These are phyloP conservation scores for Crematogaster levior DNA, from an alignment of 2,888 invertebrate species.

Conservation along the genomic window DNA sequence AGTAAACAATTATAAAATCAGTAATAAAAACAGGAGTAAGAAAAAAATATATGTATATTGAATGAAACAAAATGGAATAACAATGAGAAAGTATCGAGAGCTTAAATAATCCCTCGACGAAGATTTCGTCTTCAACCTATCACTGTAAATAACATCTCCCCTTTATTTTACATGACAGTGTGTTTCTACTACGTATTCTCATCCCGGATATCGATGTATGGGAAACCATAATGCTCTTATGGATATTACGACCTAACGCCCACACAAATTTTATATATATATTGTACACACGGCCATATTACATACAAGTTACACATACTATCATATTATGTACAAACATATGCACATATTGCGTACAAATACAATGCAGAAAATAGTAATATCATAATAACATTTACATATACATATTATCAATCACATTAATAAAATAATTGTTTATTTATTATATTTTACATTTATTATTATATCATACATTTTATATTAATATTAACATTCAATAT, in stretches of 20 bases:
- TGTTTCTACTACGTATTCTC: conserved; percentile 14
- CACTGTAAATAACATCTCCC: conserved; percentile 49
- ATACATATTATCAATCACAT: neutral
- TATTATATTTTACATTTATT: too few species aligned
- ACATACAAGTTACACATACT: neutral
- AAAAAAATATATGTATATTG: neutral
- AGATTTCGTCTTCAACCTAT: conserved; percentile 56
- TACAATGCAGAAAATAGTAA: neutral
- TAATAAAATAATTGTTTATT: neutral
- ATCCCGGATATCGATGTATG: neutral
- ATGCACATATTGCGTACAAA: neutral
- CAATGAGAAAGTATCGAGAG: conserved; percentile 14
- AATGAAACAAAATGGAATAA: conserved; percentile 20
- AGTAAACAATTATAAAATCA: conserved; percentile 42
- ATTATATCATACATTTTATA: too few species aligned
- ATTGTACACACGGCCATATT: neutral
- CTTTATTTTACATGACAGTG: conserved; percentile 18
- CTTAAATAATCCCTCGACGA: conserved; percentile 50
- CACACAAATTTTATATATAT: conserved; percentile 15
- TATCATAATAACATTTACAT: neutral
- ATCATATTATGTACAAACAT: too few species aligned
- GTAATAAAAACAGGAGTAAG: neutral
- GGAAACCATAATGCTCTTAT: neutral
- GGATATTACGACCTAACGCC: neutral
- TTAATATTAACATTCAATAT: too few species aligned